These are phyloP conservation scores for pig (Sus scrofa) DNA, from an alignment of 2,113 vertebrate genomes.

Conservation along the genomic window DNA sequence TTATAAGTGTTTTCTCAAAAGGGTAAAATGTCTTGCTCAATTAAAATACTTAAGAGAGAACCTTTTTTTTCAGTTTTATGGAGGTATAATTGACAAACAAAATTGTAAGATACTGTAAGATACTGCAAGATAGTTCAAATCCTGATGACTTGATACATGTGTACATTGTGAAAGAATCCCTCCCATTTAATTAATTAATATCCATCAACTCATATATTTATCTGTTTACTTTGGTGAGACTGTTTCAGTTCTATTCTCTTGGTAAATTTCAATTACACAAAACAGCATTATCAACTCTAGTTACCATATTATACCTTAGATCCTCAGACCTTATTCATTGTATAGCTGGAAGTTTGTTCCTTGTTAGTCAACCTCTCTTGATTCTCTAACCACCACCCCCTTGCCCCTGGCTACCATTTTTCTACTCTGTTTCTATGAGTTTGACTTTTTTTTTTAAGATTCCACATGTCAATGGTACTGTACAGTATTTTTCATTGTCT, in stretches of 20 bases:
- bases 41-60: constrained; percentile 57
- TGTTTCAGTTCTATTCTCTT: neutral
- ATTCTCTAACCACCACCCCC: neutral
- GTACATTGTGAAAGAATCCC: neutral
- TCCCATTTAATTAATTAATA: neutral
- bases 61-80: constrained; percentile 6
- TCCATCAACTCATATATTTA: neutral
- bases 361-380: neutral
- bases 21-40: constrained; percentile 43
- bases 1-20: constrained; percentile 18
- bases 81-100: neutral
- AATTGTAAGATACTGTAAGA: constrained; percentile 9
- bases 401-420: neutral
- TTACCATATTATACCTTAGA: neutral
- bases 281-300: neutral
- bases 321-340: neutral
- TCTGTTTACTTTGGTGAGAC: neutral
- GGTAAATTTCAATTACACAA: neutral
- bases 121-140: neutral
- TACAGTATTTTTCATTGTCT: neutral
- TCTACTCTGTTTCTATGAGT: neutral
- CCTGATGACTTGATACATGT: neutral
- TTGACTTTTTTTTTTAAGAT: neutral
- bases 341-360: neutral
- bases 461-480: neutral